phyloP scores from a whole-genome alignment of 1,140 invertebrate species.

The Aphaenogaster floridana region DNA sequence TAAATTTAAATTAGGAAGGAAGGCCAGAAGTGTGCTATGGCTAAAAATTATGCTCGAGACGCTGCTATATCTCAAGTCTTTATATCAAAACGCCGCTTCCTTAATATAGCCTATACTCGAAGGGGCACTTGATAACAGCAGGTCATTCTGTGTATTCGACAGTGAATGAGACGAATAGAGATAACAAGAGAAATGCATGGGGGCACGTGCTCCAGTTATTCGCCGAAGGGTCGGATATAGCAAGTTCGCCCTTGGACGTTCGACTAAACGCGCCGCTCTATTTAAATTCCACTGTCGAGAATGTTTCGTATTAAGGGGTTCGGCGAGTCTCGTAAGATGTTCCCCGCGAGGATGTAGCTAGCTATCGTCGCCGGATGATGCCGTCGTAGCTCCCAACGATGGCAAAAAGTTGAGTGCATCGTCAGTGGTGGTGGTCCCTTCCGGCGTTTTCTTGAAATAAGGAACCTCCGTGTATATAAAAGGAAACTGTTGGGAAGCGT shows the following conservation, averaged over 20 bases:
- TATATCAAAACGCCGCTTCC: background rate
- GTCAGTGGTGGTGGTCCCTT: constrained; percentile 18
- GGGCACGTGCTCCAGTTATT: constrained; percentile 24
- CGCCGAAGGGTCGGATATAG: constrained; percentile 15
- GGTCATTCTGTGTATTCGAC: background rate
- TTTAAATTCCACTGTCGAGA: constrained; percentile 79
- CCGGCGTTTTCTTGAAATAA: constrained; percentile 55
- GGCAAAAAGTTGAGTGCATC: constrained; percentile 59
- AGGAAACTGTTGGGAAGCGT: constrained; percentile 8
- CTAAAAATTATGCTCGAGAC: background rate
- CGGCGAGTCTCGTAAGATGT: constrained; percentile 35
- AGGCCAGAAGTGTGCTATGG: background rate
- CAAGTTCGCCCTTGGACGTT: constrained; percentile 29
- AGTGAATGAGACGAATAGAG: constrained; percentile 21
- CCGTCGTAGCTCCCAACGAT: background rate
- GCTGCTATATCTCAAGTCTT: background rate
- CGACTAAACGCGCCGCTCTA: constrained; percentile 75
- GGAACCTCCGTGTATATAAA: constrained; percentile 27
- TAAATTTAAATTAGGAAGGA: background rate
- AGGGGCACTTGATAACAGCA: background rate
- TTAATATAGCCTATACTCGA: constrained; percentile 6
- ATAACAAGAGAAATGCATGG: constrained; percentile 1
- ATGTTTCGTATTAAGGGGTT: constrained; percentile 75
- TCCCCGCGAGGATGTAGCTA: background rate
- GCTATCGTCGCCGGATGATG: constrained; percentile 45